Evolutionary conservation across 2,888 invertebrate species (phyloP), one percentile per base, ranked within the genome.

Genomic region (Taenaris catops): DNA sequence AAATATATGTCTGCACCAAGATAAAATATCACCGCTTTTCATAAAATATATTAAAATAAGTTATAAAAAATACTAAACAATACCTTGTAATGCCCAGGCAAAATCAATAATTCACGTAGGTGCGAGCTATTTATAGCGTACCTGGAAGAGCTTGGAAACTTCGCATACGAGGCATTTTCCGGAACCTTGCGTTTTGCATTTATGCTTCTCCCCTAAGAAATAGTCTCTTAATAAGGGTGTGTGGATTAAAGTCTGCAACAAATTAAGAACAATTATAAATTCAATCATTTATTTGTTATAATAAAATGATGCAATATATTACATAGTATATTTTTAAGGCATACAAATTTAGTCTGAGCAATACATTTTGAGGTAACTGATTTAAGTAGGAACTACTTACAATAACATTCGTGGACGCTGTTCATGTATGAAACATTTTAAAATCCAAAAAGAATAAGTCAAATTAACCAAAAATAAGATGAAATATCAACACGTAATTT

Each of bases 141-240:
- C 17, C 90, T 99, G 98, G 86, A 98, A 99, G 19, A 99, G 88
- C 50, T 94, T 92, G n/a, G 95, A 93, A 51, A 99, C 93, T 84
- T 98, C 97, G 76, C 98, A 99, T 39, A 98, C 96, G 37, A 99
- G 89, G 81, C 99, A 98, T 63, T 93, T 92, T 20, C 91, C 91
- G 1, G 94, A 90, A 38, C 91, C 89, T 36, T 89, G 89, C 3
- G 88, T 81, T 58, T 90, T 91, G 79, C 98, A 98, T 60, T 93
- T 92, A 69, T 99, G 98, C 51, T 93, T 92, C 74, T 98, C 97
- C 20, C 96, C 94, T 51, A 99, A 89, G 72, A 99, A 98, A 79
- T 96, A 99, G 71, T 99, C 98, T 45, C 98, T 89, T 34, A 99
- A 84, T 19, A 98, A 83, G 1, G 98, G 98, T 2, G 98, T 98